Evolutionary conservation across 2,888 invertebrate genomes (phyloP), one percentile per base, ranked within the genome.

Genomic region (Drosophila algonquin): DNA sequence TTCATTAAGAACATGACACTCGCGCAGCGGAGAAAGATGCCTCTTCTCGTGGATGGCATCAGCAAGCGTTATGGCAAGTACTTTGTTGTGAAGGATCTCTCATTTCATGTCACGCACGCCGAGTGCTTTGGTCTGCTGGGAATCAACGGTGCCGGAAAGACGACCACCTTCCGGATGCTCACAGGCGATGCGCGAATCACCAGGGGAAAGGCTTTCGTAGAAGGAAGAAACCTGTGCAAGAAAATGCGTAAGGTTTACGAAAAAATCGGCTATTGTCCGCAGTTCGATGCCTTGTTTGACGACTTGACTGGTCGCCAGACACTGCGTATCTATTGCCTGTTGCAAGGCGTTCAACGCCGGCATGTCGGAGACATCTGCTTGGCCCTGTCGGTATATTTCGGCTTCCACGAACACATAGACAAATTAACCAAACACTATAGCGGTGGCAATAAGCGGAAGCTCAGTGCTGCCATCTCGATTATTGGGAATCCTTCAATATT

Each of bases 111-210:
- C 0, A 59, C 78, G 6, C 72, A 94, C 57, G 94, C 94, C 5
- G 97, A 96, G 91, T 96, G 96, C 85, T 97, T 97, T 83, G 97
- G 96, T 8, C 91, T 97, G 21, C 92, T 97, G 44, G 96, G 97
- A 0, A 95, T 96, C 0, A 97, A 97, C 90, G 97, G 97, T 4
- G 96, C 97, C 1, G 97, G 97, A 0, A 97, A 97, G 91, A 96
- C 96, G 0, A 95, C 95, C 1, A 97, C 97, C 0, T 98, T 98
- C 90, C 96, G 96, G 92, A 96, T 97, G 95, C 92, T 97, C 73
- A 97, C 97, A 61, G 97, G 97, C 0, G 97, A 97, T 88, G 95
- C 95, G 79, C 90, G 91, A 4, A 94, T 96, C 12, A 94, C 95
- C 0, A 93, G 93, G 47, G 96, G 97, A 0, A 94, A 95, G 62